Base-by-base conservation (phyloP, 1,140 invertebrate species). In the Lepidurus apus region DNA sequence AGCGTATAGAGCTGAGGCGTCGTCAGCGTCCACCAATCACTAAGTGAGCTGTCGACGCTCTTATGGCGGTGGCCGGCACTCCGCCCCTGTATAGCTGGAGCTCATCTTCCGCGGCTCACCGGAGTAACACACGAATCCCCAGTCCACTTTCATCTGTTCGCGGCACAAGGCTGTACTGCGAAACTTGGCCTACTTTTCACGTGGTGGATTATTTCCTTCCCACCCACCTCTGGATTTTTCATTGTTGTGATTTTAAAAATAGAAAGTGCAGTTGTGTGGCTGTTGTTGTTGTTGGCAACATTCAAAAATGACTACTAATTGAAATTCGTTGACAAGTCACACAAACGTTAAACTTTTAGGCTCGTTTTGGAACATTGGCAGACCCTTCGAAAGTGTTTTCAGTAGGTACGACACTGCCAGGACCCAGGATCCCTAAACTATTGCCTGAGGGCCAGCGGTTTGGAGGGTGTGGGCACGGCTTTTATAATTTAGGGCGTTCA, bases 21-120 rank as follows among this genome's bases (percentile, higher is more conserved):
- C 53, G 53, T 65, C 53, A 65, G 53, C 53, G 53, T 21, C 53
- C 53, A 65, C 53, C 53, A 65, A 65, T 65, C 53, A 65, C 53
- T 65, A 65, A 65, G 53, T 65, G 17, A 65, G 53, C 53, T 65
- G 53, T 65, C 53, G 53, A 65, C 53, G 53, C 53, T 65, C 53
- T 21, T n/a, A n/a, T 13, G 53, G 17, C 17, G 53, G 17, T n/a
- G 53, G 17, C 53, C 17, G 17, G 53, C 53, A n/a, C 53, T 65
- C 53, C 53, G 53, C 53, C 53, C 53, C n/a, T 65, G 53, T 65
- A 17, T 34, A 34, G 34, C 34, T 21, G 7, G 53, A 65, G 53
- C 13, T 65, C 53, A 65, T 65, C 53, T 65, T 65, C 53, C 53
- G 53, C 53, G 53, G 53, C 53, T 65, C 53, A 17, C 53, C 53